A percentile compares a stretch with the other conserved stretches of the same genome.
Conservation (phyloP, 1,140 invertebrate genomes). For the Nephila pilipes region DNA sequence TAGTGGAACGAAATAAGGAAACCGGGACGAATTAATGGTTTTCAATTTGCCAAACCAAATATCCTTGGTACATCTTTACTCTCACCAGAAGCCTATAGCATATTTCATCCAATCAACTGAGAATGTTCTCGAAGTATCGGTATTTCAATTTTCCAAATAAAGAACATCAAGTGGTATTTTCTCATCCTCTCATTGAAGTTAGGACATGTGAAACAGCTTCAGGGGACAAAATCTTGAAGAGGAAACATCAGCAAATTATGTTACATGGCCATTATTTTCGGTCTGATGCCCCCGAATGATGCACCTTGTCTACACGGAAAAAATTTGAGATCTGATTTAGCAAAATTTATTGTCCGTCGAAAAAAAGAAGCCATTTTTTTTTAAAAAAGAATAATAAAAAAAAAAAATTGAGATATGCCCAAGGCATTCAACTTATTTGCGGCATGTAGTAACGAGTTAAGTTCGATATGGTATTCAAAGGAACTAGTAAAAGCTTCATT, state of each 20-base stretch:
- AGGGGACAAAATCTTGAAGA: neutral
- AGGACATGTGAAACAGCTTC: neutral
- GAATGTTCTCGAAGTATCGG: neutral
- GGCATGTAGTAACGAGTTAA: neutral
- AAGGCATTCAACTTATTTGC: neutral
- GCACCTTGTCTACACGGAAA: neutral
- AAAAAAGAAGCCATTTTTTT: neutral
- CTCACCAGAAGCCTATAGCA: neutral
- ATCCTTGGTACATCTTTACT: neutral
- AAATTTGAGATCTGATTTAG: neutral
- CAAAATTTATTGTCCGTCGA: slow-evolving; percentile 5
- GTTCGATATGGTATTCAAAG: neutral
- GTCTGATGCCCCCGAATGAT: neutral
- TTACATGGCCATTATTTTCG: slow-evolving; percentile 47
- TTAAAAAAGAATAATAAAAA: too few species aligned
- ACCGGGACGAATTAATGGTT: neutral
- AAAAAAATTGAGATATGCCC: neutral
- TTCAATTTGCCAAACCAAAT: neutral
- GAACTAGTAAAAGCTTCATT: neutral
- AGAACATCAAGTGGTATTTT: neutral
- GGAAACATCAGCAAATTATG: slow-evolving; percentile 26
- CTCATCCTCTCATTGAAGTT: neutral
- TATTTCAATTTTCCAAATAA: neutral
- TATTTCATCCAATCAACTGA: neutral
- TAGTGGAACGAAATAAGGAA: neutral